Conservation (phyloP, 2,888 invertebrate genomes). For the Drosophila atripex region DNA sequence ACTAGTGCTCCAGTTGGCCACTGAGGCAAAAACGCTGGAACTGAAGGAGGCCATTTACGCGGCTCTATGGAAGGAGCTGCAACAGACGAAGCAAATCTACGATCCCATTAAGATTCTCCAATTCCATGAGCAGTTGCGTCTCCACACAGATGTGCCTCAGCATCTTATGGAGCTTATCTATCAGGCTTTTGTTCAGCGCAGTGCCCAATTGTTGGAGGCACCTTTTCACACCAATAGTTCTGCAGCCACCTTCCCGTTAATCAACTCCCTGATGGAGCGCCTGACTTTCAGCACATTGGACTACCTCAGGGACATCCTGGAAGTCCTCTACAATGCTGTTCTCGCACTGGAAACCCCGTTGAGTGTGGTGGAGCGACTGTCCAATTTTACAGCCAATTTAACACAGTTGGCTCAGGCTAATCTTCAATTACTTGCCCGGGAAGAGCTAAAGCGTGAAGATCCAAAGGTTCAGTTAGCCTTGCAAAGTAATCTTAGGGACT, state of each 20-base stretch:
- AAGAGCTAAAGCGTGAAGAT: conserved; percentile 41
- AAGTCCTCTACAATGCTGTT: conserved; percentile 52
- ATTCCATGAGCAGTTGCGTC: conserved; percentile 48
- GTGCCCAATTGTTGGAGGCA: conserved; percentile 61
- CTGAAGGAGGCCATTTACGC: conserved; percentile 64
- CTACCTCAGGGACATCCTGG: conserved; percentile 59
- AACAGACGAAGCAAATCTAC: conserved; percentile 52
- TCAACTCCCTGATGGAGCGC: conserved; percentile 49
- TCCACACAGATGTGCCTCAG: conserved; percentile 37
- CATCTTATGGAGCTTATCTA: conserved; percentile 39
- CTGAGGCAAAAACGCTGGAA: conserved; percentile 39
- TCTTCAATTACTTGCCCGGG: conserved; percentile 51
- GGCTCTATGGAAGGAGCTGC: conserved; percentile 67
- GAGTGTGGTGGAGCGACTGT: conserved; percentile 50
- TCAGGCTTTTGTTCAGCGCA: conserved; percentile 40
- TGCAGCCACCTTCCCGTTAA: conserved; percentile 51
- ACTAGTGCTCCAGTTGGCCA: conserved; percentile 45
- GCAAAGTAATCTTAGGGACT: conserved; percentile 43
- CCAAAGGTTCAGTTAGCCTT: conserved; percentile 25
- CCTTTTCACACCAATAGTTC: conserved; percentile 55
- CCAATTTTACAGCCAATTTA: conserved; percentile 48
- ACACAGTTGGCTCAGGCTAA: conserved; percentile 58
- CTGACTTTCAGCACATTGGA: conserved; percentile 51
- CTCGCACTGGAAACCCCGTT: conserved; percentile 53
- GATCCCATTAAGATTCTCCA: conserved; percentile 60